Base-by-base conservation (phyloP, 2,888 invertebrate genomes). In the Ischnura elegans region DNA sequence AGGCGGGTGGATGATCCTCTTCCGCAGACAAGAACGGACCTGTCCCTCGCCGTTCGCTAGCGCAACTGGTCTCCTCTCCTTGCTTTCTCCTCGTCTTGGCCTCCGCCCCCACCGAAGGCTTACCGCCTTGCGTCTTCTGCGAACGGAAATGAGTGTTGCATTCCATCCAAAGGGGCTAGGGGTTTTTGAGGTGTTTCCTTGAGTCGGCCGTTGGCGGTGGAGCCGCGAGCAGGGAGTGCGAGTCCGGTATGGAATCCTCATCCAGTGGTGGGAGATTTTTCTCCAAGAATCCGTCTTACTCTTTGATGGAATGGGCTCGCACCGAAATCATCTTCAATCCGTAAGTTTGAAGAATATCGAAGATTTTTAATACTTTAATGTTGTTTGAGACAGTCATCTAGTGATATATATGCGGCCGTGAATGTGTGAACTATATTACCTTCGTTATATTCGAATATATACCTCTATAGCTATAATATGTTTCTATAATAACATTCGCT, bases 121-220 rank as follows among this genome's bases (percentile, higher is more conserved):
- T 47, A 13, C 16, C 13, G 51, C 51, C 16, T n/a, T 51, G 51
- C 2, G 4, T 51, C 51, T 46, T 10, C 36, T 86, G 86, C 25
- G 45, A 25, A 76, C 76, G 76, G 86, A 86, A 43, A 2, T 86
- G 86, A 43, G 86, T 86, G 86, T 86, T 86, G 86, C 86, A 86
- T 86, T 86, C 86, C 19, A 25, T 25, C 45, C n/a, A n/a, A n/a
- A n/a, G n/a, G 25, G 0, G 13, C 5, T 36, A 76, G 46, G 86
- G 86, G 86, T 45, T 25, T 76, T 2, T 61, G 29, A 76, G 76
- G 76, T n/a, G 4, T 36, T 13, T 36, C 8, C 76, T 29, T 36
- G 76, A 46, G 86, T 25, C 8, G 45, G 45, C 86, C 45, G 43
- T 45, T 43, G 85, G 36, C 0, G 25, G 85, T 29, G 45, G 86